Evolutionary conservation across 37 sponge, comb jelly and placozoan species (phyloP).

Genomic region (Corticium candelabrum): DNA sequence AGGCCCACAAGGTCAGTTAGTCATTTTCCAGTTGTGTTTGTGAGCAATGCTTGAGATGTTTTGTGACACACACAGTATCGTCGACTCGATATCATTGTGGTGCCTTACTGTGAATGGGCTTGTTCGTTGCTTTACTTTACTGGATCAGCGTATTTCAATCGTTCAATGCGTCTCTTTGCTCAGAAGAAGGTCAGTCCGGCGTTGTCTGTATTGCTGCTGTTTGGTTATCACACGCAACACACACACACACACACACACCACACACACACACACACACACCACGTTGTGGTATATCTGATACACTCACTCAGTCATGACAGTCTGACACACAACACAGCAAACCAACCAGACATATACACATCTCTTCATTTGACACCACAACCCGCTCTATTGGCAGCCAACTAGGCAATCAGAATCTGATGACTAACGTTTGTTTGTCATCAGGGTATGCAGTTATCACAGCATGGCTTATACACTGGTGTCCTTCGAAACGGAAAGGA

Average conservation of each 20-base stretch:
- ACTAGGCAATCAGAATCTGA: no score
- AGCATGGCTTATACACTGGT: conserved; percentile 6
- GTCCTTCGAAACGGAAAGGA: conserved; percentile 41
- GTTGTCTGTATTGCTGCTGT: background rate
- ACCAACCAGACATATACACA: background rate
- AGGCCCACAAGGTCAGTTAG: conserved; percentile 46
- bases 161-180: conserved; percentile 68
- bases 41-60: background rate
- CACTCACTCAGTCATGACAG: no score
- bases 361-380: no score
- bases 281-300: no score
- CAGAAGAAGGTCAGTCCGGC: conserved; percentile 42
- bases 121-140: conserved; percentile 76
- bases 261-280: no score
- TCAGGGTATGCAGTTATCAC: background rate
- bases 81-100: conserved; percentile 63
- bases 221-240: background rate
- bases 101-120: conserved; percentile 60
- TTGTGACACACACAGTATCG: conserved; percentile 38
- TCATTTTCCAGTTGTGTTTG: background rate
- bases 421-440: background rate
- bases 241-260: no score
- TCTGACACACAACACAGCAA: background rate
- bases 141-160: conserved; percentile 78
- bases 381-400: no score